Evolutionary conservation across 2,888 invertebrate genomes (phyloP).

Genomic region (Cremastinae sp.): DNA sequence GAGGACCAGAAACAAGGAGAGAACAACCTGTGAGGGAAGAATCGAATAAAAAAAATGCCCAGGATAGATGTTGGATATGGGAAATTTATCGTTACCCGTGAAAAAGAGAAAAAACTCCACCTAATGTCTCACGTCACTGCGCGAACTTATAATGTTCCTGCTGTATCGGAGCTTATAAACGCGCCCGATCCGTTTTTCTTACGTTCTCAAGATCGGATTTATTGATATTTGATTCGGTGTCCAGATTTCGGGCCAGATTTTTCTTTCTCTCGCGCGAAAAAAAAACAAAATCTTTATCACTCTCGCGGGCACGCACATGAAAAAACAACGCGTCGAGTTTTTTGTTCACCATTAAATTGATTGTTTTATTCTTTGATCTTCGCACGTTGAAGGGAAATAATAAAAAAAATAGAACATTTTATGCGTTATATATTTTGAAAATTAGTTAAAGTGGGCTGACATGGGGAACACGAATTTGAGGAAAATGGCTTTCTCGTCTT

Average conservation of each 20-base stretch:
- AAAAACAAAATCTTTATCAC: constrained; percentile 13
- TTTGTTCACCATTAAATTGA: too few species aligned
- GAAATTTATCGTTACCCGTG: constrained; percentile 47
- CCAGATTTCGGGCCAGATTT: background rate
- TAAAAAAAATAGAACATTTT: too few species aligned
- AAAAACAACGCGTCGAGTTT: too few species aligned
- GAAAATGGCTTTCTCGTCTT: constrained; percentile 34
- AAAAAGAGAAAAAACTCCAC: constrained; percentile 1
- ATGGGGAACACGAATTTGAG: constrained; percentile 40
- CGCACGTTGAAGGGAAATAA: too few species aligned
- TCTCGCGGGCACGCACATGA: background rate
- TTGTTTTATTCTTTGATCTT: too few species aligned
- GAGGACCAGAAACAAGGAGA: constrained; percentile 5
- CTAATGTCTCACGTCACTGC: constrained; percentile 41
- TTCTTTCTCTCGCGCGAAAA: constrained; percentile 8
- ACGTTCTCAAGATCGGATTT: constrained; percentile 6
- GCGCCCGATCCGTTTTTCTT: constrained; percentile 25
- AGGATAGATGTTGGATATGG: constrained; percentile 44
- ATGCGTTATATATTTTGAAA: too few species aligned
- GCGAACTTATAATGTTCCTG: constrained; percentile 37
- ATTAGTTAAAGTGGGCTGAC: too few species aligned
- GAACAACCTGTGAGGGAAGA: constrained; percentile 5
- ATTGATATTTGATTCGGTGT: background rate
- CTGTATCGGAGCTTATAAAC: constrained; percentile 35
- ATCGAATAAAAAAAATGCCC: constrained; percentile 22